phyloP scores from a whole-genome alignment of 2,888 invertebrate genomes.

The Anthoptus insignis region DNA sequence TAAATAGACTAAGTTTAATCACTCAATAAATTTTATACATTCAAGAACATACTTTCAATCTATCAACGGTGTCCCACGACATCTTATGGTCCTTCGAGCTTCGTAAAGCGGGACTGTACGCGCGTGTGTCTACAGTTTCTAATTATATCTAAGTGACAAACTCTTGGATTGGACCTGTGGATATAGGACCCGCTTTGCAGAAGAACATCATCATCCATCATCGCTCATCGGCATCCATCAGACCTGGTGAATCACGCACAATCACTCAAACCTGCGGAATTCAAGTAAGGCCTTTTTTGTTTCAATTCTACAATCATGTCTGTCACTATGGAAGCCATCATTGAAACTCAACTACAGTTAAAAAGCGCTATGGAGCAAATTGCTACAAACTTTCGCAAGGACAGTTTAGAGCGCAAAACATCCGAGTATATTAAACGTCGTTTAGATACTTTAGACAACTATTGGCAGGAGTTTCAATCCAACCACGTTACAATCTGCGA shows the following conservation, averaged over 20 bases:
- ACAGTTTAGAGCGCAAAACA: constrained; percentile 4
- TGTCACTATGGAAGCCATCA: constrained; percentile 3
- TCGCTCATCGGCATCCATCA: background rate
- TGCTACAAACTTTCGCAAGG: constrained; percentile 1
- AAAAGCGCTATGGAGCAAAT: constrained; percentile 9
- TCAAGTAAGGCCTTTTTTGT: constrained; percentile 19
- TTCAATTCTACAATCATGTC: constrained; percentile 3
- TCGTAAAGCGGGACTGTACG: too few relatives aligned
- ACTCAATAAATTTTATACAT: too few relatives aligned
- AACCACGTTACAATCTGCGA: constrained; percentile 10
- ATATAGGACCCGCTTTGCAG: background rate
- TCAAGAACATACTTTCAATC: too few relatives aligned
- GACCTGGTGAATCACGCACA: background rate
- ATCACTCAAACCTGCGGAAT: background rate
- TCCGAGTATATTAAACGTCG: constrained; percentile 3
- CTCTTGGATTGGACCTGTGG: constrained; percentile 1
- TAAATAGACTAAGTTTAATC: too few relatives aligned
- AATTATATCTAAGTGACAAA: constrained; percentile 1
- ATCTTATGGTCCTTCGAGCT: too few relatives aligned
- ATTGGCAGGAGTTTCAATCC: constrained; percentile 19
- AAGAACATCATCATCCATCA: constrained; percentile 1
- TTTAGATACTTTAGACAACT: constrained; percentile 1
- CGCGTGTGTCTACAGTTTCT: too few relatives aligned
- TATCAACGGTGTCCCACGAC: too few relatives aligned
- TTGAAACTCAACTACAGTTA: background rate